phyloP scores from a whole-genome alignment of 2,888 invertebrate genomes.

The Agrotis puta region DNA sequence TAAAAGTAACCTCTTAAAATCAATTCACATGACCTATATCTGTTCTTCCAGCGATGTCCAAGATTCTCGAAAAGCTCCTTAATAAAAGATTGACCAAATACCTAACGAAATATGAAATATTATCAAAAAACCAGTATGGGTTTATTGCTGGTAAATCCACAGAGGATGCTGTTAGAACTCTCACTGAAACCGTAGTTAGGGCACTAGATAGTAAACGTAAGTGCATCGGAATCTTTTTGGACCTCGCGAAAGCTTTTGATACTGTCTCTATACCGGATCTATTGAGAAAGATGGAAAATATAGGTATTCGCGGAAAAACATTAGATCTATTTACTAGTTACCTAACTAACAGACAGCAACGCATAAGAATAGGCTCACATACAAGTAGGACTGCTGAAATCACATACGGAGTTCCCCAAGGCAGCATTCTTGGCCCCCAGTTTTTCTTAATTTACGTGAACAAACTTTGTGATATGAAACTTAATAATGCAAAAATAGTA shows the following conservation, averaged over 20 bases:
- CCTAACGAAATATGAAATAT: not conserved
- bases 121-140: not conserved
- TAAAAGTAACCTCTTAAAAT: not conserved
- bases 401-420: not conserved
- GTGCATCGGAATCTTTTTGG: not conserved
- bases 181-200: not conserved
- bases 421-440: not conserved
- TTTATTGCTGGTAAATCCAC: not conserved
- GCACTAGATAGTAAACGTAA: not conserved
- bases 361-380: not conserved
- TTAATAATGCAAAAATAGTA: no score
- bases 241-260: no score
- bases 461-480: no score
- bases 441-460: no score
- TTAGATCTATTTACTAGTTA: not conserved
- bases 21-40: not conserved
- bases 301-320: not conserved
- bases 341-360: not conserved
- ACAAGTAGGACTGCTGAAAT: not conserved
- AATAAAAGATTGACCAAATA: not conserved
- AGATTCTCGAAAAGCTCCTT: not conserved
- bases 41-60: no score
- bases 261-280: not conserved
- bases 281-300: not conserved
- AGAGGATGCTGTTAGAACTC: not conserved